Conservation (phyloP, 2,888 invertebrate species). For the Omphaloscelis lunosa region DNA sequence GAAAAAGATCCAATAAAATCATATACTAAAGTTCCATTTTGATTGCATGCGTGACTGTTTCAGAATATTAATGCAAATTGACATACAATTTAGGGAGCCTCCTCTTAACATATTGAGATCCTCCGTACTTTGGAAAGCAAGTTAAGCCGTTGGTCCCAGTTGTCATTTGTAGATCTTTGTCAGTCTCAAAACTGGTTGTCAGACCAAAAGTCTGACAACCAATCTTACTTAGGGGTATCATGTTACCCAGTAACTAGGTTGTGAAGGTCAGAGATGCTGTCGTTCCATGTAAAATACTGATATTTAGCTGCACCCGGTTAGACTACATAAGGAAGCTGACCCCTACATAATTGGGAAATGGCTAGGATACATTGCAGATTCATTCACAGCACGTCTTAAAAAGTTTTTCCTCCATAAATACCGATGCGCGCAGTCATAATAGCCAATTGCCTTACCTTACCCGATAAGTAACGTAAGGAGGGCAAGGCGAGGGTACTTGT, state of each 20-base stretch:
- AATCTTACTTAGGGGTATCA: no score
- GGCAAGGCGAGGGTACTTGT: conserved; percentile 46
- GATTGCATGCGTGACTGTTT: no score
- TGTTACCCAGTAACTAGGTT: background rate
- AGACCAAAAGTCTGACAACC: no score
- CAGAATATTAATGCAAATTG: no score
- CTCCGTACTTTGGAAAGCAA: no score
- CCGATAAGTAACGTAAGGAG: conserved; percentile 46
- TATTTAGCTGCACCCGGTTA: background rate
- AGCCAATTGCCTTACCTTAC: conserved; percentile 26
- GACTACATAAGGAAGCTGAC: background rate
- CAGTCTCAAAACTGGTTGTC: background rate
- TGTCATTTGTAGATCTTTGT: background rate
- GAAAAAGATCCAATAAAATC: no score
- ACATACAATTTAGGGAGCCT: no score
- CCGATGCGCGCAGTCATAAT: conserved; percentile 17
- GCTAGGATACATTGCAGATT: background rate
- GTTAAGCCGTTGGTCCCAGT: background rate
- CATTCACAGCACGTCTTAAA: no score
- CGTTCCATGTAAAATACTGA: no score
- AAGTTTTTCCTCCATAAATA: background rate
- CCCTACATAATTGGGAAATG: background rate
- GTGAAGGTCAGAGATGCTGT: background rate
- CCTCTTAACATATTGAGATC: no score
- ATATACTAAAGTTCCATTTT: no score